These are phyloP conservation scores for Seriola quinqueradiata DNA, from an alignment of 2,113 vertebrate species.

Conservation along the genomic window DNA sequence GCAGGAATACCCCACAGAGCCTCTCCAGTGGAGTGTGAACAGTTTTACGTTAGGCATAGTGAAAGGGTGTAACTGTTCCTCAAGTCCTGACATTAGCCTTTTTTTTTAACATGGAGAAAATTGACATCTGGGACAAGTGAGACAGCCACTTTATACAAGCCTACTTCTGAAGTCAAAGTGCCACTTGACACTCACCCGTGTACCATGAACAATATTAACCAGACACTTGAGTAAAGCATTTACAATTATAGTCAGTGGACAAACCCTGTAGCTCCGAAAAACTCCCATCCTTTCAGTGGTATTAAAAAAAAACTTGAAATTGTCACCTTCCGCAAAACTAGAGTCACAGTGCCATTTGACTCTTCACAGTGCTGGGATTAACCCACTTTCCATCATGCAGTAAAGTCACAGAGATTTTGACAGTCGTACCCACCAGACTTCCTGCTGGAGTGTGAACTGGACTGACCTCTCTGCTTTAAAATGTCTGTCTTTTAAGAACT, in stretches of 20 bases:
- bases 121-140: constrained; percentile 14
- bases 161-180: constrained; percentile 14
- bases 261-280: not conserved
- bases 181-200: not conserved
- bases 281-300: not conserved
- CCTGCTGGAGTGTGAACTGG: constrained; percentile 25
- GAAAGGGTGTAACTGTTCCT: constrained; percentile 3
- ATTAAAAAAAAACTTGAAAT: not conserved
- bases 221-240: not conserved
- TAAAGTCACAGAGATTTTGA: constrained; percentile 43
- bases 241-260: not conserved
- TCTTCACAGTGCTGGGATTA: constrained; percentile 32
- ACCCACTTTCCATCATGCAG: constrained; percentile 30
- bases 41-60: constrained; percentile 21
- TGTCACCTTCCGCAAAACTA: constrained; percentile 5
- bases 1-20: constrained; percentile 35
- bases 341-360: constrained; percentile 26
- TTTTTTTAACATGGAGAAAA: constrained; percentile 11
- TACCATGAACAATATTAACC: not conserved
- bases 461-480: constrained; percentile 36
- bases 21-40: constrained; percentile 29
- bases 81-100: not conserved
- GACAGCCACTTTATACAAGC: constrained; percentile 11
- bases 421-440: constrained; percentile 32
- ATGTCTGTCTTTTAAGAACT: constrained; percentile 14